Base-by-base conservation (phyloP, 2,797 vertebrate genomes). In the Erpetoichthys calabaricus region DNA sequence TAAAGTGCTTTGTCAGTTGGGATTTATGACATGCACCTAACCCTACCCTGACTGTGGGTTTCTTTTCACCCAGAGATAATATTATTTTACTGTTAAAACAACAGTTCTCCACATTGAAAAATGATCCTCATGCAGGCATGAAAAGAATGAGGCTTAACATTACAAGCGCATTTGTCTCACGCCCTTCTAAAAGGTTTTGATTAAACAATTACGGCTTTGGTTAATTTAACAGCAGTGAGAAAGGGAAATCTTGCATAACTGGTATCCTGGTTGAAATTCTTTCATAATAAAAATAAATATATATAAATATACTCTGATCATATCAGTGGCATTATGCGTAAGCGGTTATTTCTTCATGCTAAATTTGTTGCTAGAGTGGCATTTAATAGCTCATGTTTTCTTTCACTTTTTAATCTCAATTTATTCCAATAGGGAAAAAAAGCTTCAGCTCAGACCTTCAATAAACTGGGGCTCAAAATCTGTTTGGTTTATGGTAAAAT, bases 121-220 rank as follows among this genome's bases (percentile, higher is more conserved):
- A 44, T 56, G 63, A 59, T 55, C 56, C 60, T 52, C 52, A 57
- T 0, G 47, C 59, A 51, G 51, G 60, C 59, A 45, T 51, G 41
- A 54, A 4, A 7, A 54, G n/a, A 1, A 7, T 42, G 25, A 25
- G 25, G 25, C 25, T 25, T 25, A 25, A 25, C 25, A 25, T 25
- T 25, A 25, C 25, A 25, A 25, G 25, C 2, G 25, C 25, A 25
- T 25, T 25, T 25, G 25, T 25, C 25, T 25, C 25, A 25, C 25
- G 25, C 25, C 25, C 25, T 25, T 25, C 25, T 25, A 25, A 25
- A 25, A 25, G 25, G 65, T 63, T 65, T 64, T 76, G 76, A 80
- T 75, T 76, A 76, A 80, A 78, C 77, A 84, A 83, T 84, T 84
- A 86, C 75, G 60, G 59, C 69, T 73, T 78, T 43, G 78, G 62